These are phyloP conservation scores for Mormyrus proboscirostris DNA, from an alignment of 2,797 vertebrate species.

Conservation along the genomic window DNA sequence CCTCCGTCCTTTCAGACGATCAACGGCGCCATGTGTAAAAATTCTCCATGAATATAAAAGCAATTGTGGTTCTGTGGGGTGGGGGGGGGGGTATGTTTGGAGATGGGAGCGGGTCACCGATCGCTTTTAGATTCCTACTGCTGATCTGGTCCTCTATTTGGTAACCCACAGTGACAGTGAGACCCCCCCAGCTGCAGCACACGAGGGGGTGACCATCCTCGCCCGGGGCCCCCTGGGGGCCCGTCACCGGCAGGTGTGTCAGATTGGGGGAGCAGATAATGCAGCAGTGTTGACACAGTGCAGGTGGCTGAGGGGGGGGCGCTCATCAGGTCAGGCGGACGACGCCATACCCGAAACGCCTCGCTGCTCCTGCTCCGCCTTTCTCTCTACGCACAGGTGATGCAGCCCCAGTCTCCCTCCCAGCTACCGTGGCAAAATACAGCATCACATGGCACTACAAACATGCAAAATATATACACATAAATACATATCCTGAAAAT, in stretches of 20 bases:
- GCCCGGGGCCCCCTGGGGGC: neutral
- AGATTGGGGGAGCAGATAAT: neutral
- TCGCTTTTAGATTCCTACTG: conserved; percentile 2
- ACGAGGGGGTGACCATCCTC: neutral
- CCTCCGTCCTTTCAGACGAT: neutral
- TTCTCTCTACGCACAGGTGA: neutral
- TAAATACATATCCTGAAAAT: neutral
- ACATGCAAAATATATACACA: neutral
- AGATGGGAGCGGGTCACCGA: neutral
- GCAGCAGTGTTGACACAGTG: neutral
- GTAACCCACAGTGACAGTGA: neutral
- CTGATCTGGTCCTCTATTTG: neutral
- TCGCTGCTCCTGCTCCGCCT: neutral
- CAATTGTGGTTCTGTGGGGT: neutral
- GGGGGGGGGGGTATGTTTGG: neutral
- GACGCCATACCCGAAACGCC: neutral
- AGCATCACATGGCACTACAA: neutral
- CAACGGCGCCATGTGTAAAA: neutral
- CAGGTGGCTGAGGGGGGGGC: neutral
- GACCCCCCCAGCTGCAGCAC: neutral
- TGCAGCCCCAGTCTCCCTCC: neutral
- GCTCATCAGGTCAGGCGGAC: neutral
- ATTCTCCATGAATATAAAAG: neutral
- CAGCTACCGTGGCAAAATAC: neutral
- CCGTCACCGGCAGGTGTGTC: neutral